A percentile compares a stretch with the other conserved stretches of the same genome.
phyloP scores from a whole-genome alignment of 2,888 invertebrate genomes.

The Congeria kusceri region DNA sequence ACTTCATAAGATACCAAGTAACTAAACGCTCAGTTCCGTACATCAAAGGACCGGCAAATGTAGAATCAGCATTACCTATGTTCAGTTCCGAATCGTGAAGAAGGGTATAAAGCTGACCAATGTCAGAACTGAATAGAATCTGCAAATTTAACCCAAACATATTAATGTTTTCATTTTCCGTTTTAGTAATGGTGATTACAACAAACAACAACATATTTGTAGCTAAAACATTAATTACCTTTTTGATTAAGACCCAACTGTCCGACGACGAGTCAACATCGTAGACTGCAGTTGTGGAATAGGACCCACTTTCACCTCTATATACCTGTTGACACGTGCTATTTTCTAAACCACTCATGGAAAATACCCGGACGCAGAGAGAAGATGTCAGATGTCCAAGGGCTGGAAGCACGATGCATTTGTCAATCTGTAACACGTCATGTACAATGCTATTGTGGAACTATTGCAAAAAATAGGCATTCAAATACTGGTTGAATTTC shows the following conservation, averaged over 20 bases:
- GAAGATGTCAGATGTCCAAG: conserved; percentile 10
- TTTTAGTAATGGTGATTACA: too few relatives aligned
- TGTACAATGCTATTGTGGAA: too few relatives aligned
- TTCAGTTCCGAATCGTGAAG: conserved; percentile 42
- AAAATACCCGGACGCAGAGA: conserved; percentile 26
- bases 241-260: conserved; percentile 19
- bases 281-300: conserved; percentile 19
- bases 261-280: conserved; percentile 31
- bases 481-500: too few relatives aligned
- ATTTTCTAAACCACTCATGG: conserved; percentile 1
- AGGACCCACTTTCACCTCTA: not conserved
- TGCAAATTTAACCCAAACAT: not conserved
- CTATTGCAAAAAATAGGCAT: too few relatives aligned
- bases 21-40: conserved; percentile 36
- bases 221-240: too few relatives aligned
- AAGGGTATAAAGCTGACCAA: conserved; percentile 15
- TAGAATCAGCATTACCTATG: conserved; percentile 16
- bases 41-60: conserved; percentile 19
- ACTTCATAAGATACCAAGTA: conserved; percentile 46
- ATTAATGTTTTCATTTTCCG: too few relatives aligned
- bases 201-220: too few relatives aligned
- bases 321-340: conserved; percentile 8
- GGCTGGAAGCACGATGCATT: conserved; percentile 13
- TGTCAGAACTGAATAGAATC: conserved; percentile 30
- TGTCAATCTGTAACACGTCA: conserved; percentile 8